Evolutionary conservation across 2,797 vertebrate genomes (phyloP).

Genomic region (Gadopsis bispinosus): DNA sequence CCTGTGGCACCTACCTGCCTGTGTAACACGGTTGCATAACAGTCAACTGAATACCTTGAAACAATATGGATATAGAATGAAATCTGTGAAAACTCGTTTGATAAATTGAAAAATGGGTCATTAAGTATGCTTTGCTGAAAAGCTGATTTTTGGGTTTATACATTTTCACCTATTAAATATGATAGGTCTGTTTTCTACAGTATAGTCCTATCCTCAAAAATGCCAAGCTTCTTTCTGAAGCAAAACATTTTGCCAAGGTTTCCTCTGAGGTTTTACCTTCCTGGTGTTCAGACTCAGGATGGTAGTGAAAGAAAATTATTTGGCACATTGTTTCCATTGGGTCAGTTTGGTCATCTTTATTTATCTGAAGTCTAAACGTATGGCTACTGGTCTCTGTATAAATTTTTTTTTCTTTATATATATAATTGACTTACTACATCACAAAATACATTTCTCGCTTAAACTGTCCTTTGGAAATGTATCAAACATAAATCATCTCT

Average conservation of each 20-base stretch:
- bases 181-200: neutral
- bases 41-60: constrained; percentile 10
- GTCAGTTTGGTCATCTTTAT: constrained; percentile 22
- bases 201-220: constrained; percentile 1
- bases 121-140: constrained; percentile 5
- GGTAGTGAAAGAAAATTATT: constrained; percentile 48
- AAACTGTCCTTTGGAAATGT: neutral
- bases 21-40: constrained; percentile 35
- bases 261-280: constrained; percentile 43
- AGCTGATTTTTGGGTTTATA: neutral
- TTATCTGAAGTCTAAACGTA: constrained; percentile 1
- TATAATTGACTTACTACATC: neutral
- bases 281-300: constrained; percentile 36
- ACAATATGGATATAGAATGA: constrained; percentile 1
- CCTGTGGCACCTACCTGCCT: constrained; percentile 34
- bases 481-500: neutral
- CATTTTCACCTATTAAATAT: neutral
- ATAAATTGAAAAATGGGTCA: neutral
- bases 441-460: neutral
- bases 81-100: constrained; percentile 9
- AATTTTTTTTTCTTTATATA: too few relatives aligned
- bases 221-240: constrained; percentile 18
- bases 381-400: neutral
- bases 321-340: constrained; percentile 34
- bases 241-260: constrained; percentile 18